A percentile compares a stretch with the other conserved stretches of the same genome.
Evolutionary conservation across 2,113 vertebrate species (phyloP).

Genomic region (Myotis yumanensis): DNA sequence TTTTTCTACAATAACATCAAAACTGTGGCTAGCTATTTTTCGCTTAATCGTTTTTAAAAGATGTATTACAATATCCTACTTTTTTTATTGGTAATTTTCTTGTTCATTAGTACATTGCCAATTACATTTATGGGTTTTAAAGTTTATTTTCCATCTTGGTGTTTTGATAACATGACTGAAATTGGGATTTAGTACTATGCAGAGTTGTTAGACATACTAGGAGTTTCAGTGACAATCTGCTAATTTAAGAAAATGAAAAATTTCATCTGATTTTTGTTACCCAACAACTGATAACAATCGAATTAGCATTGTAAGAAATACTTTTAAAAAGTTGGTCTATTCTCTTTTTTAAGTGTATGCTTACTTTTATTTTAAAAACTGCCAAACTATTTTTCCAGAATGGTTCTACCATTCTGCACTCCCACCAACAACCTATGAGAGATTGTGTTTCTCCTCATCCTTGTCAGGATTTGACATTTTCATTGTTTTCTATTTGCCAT

Average conservation of each 20-base stretch:
- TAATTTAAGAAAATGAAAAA: not conserved
- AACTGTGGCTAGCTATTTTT: not conserved
- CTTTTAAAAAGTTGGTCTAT: not conserved
- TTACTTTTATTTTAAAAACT: too few relatives aligned
- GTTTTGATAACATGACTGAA: constrained; percentile 27
- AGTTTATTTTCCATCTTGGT: not conserved
- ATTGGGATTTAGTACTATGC: not conserved
- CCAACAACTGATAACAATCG: not conserved
- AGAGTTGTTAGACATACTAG: not conserved
- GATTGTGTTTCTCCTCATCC: too few relatives aligned
- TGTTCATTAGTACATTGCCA: constrained; percentile 23
- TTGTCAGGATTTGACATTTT: too few relatives aligned
- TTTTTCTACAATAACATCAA: constrained; percentile 44
- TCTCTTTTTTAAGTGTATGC: too few relatives aligned
- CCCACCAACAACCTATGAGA: too few relatives aligned
- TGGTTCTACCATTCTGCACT: too few relatives aligned
- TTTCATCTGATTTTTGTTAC: not conserved
- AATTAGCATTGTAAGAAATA: not conserved
- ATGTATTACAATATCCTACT: not conserved
- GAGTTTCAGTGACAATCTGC: not conserved
- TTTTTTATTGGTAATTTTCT: constrained; percentile 28
- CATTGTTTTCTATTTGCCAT: too few relatives aligned
- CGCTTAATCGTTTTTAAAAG: not conserved
- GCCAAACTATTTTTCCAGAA: too few relatives aligned
- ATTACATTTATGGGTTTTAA: not conserved